phyloP scores from a whole-genome alignment of 1,140 invertebrate species.

The Oryctes rhinoceros region DNA sequence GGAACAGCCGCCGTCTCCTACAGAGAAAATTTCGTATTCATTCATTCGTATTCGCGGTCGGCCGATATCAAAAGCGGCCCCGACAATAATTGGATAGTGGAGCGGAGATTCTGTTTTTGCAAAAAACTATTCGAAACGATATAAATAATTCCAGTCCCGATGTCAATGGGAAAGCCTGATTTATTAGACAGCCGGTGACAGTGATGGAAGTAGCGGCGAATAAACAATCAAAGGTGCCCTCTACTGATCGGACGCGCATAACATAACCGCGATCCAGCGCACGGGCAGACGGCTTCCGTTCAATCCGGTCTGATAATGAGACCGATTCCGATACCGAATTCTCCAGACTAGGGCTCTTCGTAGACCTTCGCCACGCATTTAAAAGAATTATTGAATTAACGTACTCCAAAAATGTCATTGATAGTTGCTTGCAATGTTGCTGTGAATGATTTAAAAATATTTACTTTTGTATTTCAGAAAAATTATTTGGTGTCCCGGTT shows the following conservation, averaged over 20 bases:
- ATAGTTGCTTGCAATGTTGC: too few relatives aligned
- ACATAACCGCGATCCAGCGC: constrained; percentile 21
- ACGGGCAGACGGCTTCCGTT: constrained; percentile 46
- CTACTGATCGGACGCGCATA: constrained; percentile 25
- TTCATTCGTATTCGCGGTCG: constrained; percentile 45
- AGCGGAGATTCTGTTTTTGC: constrained; percentile 41
- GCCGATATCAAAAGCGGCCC: constrained; percentile 47
- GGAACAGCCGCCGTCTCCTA: constrained; percentile 22
- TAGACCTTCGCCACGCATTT: neutral
- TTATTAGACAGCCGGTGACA: constrained; percentile 54
- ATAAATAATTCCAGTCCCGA: constrained; percentile 53
- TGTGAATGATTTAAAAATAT: too few relatives aligned
- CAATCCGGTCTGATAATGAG: constrained; percentile 51
- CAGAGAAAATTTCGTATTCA: constrained; percentile 46
- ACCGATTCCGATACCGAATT: constrained; percentile 26
- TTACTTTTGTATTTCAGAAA: too few relatives aligned
- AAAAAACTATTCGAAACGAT: constrained; percentile 51
- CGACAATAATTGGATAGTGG: constrained; percentile 53
- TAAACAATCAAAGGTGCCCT: constrained; percentile 55
- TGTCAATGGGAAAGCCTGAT: constrained; percentile 51
- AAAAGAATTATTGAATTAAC: too few relatives aligned
- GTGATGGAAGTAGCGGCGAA: constrained; percentile 57
- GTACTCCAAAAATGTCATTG: too few relatives aligned
- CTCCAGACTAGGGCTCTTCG: neutral
- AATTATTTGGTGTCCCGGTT: too few relatives aligned